phyloP scores from a whole-genome alignment of 2,888 invertebrate species.

The Thymelicus sylvestris region DNA sequence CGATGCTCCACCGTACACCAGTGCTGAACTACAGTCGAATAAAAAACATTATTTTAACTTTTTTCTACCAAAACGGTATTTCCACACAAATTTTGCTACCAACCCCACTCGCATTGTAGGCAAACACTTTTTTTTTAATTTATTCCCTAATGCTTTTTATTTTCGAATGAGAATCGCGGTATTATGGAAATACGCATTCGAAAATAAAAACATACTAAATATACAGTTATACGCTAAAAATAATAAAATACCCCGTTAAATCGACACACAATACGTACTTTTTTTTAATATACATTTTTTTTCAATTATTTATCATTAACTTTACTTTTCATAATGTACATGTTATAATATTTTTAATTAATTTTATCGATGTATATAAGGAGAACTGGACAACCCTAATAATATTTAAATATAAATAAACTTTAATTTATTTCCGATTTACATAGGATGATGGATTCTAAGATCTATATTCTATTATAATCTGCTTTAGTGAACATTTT shows the following conservation, averaged over 20 bases:
- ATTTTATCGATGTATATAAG: slow-evolving; percentile 7
- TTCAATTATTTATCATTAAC: slow-evolving; percentile 14
- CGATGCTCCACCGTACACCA: background rate
- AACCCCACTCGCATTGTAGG: background rate
- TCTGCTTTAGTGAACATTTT: background rate
- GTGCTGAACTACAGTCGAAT: background rate
- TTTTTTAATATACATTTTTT: slow-evolving; percentile 33
- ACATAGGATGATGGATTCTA: slow-evolving; percentile 10
- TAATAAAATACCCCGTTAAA: slow-evolving; percentile 13
- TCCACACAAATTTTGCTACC: slow-evolving; percentile 4
- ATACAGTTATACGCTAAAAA: slow-evolving; percentile 9
- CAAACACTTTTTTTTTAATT: background rate
- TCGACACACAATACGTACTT: slow-evolving; percentile 7
- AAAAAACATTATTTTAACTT: background rate
- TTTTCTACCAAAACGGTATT: background rate
- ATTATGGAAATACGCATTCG: background rate
- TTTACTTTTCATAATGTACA: slow-evolving; percentile 27
- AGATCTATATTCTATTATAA: background rate
- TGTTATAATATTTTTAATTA: slow-evolving; percentile 11
- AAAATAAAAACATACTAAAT: background rate
- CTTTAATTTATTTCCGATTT: background rate
- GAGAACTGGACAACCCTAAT: slow-evolving; percentile 24
- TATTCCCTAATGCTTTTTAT: no score
- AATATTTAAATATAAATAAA: slow-evolving; percentile 6
- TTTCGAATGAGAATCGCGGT: no score